Evolutionary conservation across 2,888 invertebrate species (phyloP).

Genomic region (Hydropsyche betteni): DNA sequence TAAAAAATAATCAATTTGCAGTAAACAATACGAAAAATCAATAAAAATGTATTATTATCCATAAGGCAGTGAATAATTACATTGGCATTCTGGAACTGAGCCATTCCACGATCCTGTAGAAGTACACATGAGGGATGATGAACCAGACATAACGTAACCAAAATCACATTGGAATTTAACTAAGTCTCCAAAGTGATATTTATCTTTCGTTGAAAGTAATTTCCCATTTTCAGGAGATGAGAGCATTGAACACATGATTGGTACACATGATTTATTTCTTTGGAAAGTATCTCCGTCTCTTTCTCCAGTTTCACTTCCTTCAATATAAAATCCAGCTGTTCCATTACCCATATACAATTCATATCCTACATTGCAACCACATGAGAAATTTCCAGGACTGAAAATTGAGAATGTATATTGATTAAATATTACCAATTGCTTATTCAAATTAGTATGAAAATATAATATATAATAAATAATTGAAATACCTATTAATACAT

Average conservation of each 20-base stretch:
- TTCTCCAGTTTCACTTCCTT: constrained; percentile 83
- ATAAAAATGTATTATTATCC: not conserved
- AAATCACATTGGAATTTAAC: constrained; percentile 94
- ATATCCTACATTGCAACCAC: constrained; percentile 90
- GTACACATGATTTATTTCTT: constrained; percentile 94
- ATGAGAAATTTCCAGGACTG: constrained; percentile 86
- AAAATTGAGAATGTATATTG: constrained; percentile 50
- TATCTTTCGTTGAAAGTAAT: constrained; percentile 79
- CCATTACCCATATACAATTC: constrained; percentile 89
- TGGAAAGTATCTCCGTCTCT: constrained; percentile 89
- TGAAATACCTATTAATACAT: constrained; percentile 78
- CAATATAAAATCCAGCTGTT: constrained; percentile 86
- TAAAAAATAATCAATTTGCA: constrained; percentile 53
- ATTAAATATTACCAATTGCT: not conserved
- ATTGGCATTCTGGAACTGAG: constrained; percentile 90
- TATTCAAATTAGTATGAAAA: not conserved
- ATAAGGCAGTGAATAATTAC: constrained; percentile 66
- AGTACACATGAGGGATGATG: constrained; percentile 84
- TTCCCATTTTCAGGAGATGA: constrained; percentile 85
- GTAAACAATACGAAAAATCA: too few relatives aligned
- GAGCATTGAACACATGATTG: constrained; percentile 85
- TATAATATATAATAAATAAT: not conserved
- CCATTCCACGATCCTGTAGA: constrained; percentile 95
- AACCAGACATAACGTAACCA: constrained; percentile 92
- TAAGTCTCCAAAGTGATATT: constrained; percentile 89